Base-by-base conservation (phyloP, 2,888 invertebrate genomes). In the Campaea margaritaria region DNA sequence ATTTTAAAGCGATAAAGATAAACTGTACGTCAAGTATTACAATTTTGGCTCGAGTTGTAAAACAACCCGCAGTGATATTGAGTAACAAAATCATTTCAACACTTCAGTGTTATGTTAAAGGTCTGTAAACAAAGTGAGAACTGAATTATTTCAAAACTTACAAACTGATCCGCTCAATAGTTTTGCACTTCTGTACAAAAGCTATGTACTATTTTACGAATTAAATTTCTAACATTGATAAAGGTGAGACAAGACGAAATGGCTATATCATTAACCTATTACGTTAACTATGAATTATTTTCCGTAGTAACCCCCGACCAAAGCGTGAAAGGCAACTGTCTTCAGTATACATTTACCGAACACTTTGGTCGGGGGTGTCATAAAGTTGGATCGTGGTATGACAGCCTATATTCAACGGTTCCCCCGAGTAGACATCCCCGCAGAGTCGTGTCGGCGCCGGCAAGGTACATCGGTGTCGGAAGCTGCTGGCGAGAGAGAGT, bases 291-390 rank as follows among this genome's bases (percentile, higher is more conserved):
- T 59, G 41, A 43, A 51, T 10, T 52, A 36, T 39, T 39, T 44
- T 39, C 10, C 12, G 21, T 0, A 31, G 7, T 15, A 4, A 53
- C 65, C 67, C 67, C 67, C 67, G 67, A 54, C 69, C 69, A 64
- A 62, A 65, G 46, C 42, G 52, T 31, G 21, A 16, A 34, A 11
- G 45, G 31, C 8, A 2, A 12, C 1, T 1, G 4, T 36, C 10
- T 7, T 34, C n/a, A 0, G 15, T 5, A 21, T 5, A 21, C 0
- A 34, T n/a, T 2, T 0, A 11, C n/a, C 27, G 14, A 3, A 1
- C 8, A 27, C 45, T 52, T 46, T 58, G 67, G 67, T 16, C 67
- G 67, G 67, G 65, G 67, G 63, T 27, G 39, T 41, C 27, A 27
- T 57, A 36, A 61, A 56, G 39, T 21, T 0, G 27, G 15, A 12